A percentile compares a stretch with the other conserved stretches of the same genome.
Conservation (phyloP, 2,888 invertebrate species). For the Euzophera pinguis region DNA sequence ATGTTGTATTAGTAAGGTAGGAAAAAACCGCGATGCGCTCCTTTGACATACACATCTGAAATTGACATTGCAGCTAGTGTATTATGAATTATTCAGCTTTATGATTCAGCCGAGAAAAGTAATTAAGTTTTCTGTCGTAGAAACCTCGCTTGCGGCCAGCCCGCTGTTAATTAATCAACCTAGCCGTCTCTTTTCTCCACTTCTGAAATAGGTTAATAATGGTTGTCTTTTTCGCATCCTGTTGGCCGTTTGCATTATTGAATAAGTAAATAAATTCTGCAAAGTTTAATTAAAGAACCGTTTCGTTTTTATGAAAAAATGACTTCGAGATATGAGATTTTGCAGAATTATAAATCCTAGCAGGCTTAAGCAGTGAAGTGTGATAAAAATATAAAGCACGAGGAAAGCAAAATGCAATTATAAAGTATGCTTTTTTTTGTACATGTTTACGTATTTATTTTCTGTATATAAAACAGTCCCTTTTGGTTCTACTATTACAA, state of each 20-base stretch:
- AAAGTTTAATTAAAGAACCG: conserved; percentile 24
- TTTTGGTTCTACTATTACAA: no score
- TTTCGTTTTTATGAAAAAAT: conserved; percentile 8
- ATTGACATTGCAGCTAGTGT: conserved; percentile 45
- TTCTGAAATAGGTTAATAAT: conserved; percentile 66
- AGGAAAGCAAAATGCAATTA: no score
- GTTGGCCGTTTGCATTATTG: conserved; percentile 54
- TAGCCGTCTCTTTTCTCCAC: conserved; percentile 53
- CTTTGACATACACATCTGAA: conserved; percentile 27
- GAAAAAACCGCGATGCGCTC: no score
- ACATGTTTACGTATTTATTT: not conserved
- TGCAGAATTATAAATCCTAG: not conserved
- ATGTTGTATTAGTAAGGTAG: no score
- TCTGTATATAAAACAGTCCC: no score
- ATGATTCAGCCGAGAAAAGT: conserved; percentile 66
- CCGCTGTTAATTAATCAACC: conserved; percentile 67
- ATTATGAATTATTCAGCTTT: conserved; percentile 60
- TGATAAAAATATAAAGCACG: not conserved
- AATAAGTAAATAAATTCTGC: conserved; percentile 52
- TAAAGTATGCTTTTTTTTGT: not conserved
- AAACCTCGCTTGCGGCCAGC: conserved; percentile 55
- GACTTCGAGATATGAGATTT: not conserved
- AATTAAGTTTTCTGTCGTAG: conserved; percentile 66
- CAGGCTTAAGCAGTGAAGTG: not conserved
- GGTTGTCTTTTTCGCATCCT: conserved; percentile 58